A percentile compares a stretch with the other conserved stretches of the same genome.
Conservation (phyloP, 2,113 vertebrate species). For the Salvelinus sp. region DNA sequence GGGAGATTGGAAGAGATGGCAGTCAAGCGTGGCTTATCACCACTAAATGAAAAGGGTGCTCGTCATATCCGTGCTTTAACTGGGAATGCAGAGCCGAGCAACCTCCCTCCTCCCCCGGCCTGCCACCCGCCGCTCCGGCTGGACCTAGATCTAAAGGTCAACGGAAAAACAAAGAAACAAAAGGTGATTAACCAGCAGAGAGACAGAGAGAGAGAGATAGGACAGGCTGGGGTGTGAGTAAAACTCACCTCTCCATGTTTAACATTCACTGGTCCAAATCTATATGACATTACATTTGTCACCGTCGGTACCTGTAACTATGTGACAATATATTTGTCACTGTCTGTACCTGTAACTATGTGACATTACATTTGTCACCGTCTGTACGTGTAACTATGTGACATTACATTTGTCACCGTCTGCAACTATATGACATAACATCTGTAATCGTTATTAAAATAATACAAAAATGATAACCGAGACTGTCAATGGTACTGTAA, state of each 20-base stretch:
- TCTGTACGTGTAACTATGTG: too few species aligned
- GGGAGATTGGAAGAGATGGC: conserved; percentile 25
- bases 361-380: too few species aligned
- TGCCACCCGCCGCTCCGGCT: too few species aligned
- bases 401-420: neutral
- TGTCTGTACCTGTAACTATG: neutral
- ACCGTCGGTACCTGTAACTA: too few species aligned
- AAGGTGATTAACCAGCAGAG: neutral
- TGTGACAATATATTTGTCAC: neutral
- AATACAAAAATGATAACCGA: too few species aligned
- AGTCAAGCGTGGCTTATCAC: conserved; percentile 13
- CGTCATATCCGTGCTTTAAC: conserved; percentile 10
- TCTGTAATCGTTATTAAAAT: too few species aligned
- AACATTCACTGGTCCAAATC: neutral
- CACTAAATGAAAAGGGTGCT: conserved; percentile 24
- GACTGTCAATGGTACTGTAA: too few species aligned
- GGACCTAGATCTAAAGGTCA: conserved; percentile 14
- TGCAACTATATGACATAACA: neutral
- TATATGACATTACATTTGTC: neutral
- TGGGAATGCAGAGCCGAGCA: neutral
- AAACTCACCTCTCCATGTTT: neutral
- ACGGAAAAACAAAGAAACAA: conserved; percentile 14
- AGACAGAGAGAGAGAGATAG: neutral
- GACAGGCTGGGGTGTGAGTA: neutral
- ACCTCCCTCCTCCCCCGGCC: neutral